Conservation (phyloP, 2,888 invertebrate genomes). For the Rugalucina vietnamica region DNA sequence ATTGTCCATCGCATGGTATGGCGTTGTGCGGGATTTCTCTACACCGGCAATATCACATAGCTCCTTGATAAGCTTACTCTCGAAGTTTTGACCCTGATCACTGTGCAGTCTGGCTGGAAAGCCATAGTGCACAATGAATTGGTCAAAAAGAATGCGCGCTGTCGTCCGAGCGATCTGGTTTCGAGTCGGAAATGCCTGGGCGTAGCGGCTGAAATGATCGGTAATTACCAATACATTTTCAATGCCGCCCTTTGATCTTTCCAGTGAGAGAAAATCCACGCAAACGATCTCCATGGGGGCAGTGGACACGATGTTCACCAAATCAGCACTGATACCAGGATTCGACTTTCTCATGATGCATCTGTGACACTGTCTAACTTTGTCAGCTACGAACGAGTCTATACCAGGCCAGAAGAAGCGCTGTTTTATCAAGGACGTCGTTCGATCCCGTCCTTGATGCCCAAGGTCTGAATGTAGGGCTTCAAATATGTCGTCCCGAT, state of each 20-base stretch:
- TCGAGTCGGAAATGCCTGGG: slow-evolving; percentile 11
- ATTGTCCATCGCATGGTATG: slow-evolving; percentile 30
- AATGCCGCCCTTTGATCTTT: not conserved
- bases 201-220: slow-evolving; percentile 6
- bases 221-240: slow-evolving; percentile 14
- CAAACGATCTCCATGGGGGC: slow-evolving; percentile 12
- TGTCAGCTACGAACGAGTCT: not conserved
- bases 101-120: not conserved
- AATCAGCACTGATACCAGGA: not conserved
- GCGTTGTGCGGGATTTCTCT: slow-evolving; percentile 46
- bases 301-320: not conserved
- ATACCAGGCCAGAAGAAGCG: slow-evolving; percentile 16
- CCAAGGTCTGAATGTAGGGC: not conserved
- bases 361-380: not conserved
- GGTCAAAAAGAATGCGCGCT: not conserved
- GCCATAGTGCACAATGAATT: not conserved
- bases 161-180: not conserved
- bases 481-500: not conserved
- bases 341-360: not conserved
- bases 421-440: not conserved
- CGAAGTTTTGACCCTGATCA: not conserved
- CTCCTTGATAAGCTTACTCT: not conserved
- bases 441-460: slow-evolving; percentile 14
- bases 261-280: slow-evolving; percentile 7
- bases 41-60: slow-evolving; percentile 30